Percentiles rank a stretch among this genome's conserved stretches.
Evolutionary conservation across 53 echinoderm and acorn worm genomes (phyloP).

Genomic region (Actinopyga echinites): DNA sequence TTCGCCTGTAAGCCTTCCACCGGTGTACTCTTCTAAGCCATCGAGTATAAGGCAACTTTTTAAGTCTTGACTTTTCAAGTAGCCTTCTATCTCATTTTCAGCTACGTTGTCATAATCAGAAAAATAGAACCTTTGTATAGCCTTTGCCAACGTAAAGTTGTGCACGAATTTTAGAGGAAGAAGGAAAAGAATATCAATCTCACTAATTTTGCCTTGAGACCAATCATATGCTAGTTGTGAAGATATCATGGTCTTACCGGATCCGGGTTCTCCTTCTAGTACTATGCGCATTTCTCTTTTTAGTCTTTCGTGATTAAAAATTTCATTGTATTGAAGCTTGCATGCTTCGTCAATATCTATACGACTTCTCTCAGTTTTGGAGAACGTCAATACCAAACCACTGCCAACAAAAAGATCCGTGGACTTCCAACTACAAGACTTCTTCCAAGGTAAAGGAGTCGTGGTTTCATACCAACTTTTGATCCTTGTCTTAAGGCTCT

Average conservation of each 20-base stretch:
- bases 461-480: too few species aligned
- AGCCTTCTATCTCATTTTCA: background rate
- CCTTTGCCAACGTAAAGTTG: background rate
- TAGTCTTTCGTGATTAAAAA: background rate
- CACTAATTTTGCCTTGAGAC: background rate
- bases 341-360: background rate
- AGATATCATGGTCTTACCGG: background rate
- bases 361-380: background rate
- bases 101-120: background rate
- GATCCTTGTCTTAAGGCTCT: too few species aligned
- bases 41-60: background rate
- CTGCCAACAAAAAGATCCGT: background rate
- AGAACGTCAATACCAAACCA: background rate
- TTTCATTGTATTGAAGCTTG: background rate
- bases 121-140: background rate
- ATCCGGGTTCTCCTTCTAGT: background rate
- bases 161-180: background rate
- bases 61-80: background rate
- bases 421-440: too few species aligned
- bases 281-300: background rate
- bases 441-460: too few species aligned
- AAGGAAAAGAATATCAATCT: background rate
- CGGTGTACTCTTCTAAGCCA: constrained; percentile 2
- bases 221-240: constrained; percentile 6
- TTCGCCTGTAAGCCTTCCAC: background rate